A percentile compares a stretch with the other conserved stretches of the same genome.
Conservation (phyloP, 2,797 vertebrate species). For the Limnodromus scolopaceus region DNA sequence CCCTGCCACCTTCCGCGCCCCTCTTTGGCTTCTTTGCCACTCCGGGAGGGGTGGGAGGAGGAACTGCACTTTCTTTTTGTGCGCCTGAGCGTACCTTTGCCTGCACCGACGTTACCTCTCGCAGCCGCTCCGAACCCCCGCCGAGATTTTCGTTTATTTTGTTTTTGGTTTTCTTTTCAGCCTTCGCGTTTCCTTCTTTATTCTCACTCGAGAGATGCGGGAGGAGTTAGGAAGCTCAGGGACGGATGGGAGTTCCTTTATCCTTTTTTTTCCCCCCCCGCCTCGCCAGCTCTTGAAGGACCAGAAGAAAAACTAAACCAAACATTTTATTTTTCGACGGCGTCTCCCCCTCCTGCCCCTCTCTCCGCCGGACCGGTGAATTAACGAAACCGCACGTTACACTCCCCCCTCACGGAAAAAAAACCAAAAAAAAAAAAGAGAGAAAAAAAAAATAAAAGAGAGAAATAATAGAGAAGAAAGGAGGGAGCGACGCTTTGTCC, state of each 20-base stretch:
- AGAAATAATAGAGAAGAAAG: constrained; percentile 76
- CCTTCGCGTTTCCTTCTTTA: neutral
- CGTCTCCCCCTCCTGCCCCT: neutral
- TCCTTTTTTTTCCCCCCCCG: neutral
- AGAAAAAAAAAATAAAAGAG: neutral
- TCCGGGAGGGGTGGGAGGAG: constrained; percentile 50
- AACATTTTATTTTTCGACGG: constrained; percentile 19
- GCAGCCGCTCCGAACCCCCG: constrained; percentile 55
- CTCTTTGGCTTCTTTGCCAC: constrained; percentile 55
- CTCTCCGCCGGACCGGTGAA: neutral
- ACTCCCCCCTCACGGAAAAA: neutral
- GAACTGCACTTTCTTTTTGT: constrained; percentile 63
- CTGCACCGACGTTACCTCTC: constrained; percentile 29
- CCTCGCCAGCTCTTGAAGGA: constrained; percentile 47
- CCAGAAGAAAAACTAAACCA: constrained; percentile 40
- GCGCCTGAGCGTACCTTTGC: constrained; percentile 43
- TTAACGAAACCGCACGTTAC: neutral
- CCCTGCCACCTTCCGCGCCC: constrained; percentile 42
- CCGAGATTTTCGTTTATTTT: constrained; percentile 51
- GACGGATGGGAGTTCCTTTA: constrained; percentile 22
- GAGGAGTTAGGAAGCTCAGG: constrained; percentile 62
- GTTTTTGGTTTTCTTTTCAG: neutral
- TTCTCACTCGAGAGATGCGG: constrained; percentile 74
- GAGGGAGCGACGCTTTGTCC: constrained; percentile 43
- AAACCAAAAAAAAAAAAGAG: constrained; percentile 53